Evolutionary conservation across 2,113 vertebrate species (phyloP).

Genomic region (Xenopus borealis): DNA sequence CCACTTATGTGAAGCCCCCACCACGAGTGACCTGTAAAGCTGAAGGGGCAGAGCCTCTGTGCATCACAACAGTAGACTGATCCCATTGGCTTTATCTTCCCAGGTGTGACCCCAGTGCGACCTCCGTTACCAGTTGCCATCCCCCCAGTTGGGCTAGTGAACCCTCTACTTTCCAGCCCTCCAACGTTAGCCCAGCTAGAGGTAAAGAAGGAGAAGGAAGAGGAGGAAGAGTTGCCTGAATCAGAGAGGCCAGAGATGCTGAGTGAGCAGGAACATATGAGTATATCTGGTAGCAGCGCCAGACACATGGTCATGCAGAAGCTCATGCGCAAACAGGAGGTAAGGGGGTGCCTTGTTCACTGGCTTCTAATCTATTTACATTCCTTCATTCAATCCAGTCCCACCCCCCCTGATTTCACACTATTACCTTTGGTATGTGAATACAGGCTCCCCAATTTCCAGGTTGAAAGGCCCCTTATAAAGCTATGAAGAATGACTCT

Average conservation of each 20-base stretch:
- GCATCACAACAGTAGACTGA: too few species aligned
- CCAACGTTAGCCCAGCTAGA: slow-evolving; percentile 70
- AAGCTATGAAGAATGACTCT: too few species aligned
- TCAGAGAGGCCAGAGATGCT: slow-evolving; percentile 85
- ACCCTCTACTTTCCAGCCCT: slow-evolving; percentile 89
- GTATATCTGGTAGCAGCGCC: slow-evolving; percentile 89
- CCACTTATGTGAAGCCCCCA: too few species aligned
- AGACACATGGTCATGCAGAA: slow-evolving; percentile 95
- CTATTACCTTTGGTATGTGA: too few species aligned
- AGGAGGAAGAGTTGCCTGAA: slow-evolving; percentile 80
- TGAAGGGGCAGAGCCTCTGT: too few species aligned
- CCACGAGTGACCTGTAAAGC: too few species aligned
- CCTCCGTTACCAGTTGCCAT: slow-evolving; percentile 86
- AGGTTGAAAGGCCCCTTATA: too few species aligned
- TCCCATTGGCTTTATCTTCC: too few species aligned
- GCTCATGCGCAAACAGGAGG: slow-evolving; percentile 89
- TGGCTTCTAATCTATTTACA: too few species aligned
- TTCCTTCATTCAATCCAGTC: too few species aligned
- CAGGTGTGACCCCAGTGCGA: slow-evolving; percentile 93
- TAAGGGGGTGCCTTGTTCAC: slow-evolving; percentile 50
- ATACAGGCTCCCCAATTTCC: too few species aligned
- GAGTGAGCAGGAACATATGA: slow-evolving; percentile 93
- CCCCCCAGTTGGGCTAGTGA: slow-evolving; percentile 92
- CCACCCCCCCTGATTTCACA: too few species aligned
- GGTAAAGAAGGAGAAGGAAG: slow-evolving; percentile 79